Evolutionary conservation across 2,888 invertebrate species (phyloP), one percentile per base, ranked within the genome.

Genomic region (Cerastis rubricosa): DNA sequence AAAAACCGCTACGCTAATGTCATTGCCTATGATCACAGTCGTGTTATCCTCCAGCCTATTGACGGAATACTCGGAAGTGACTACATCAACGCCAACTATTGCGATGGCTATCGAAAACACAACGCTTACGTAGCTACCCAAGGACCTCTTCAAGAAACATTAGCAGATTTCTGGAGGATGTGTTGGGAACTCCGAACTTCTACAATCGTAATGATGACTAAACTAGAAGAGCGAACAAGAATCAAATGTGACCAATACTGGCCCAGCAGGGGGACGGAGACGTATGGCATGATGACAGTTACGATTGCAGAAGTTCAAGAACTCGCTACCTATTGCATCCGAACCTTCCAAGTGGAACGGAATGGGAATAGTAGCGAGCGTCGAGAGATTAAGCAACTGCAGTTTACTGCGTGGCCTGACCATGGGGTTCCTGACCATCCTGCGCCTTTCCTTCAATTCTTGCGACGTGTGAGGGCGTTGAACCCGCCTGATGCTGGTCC

Each of bases 361-460:
- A 97, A 98, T 90, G 98, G 98, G 0, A 88, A 88, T 40, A 98
- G 97, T 87, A 97, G 98, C 66, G 99, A 99, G 92, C 98, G 99
- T 47, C 97, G 99, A 1, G 99, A 99, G 94, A 98, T 99, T 73
- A 99, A 99, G 90, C 99, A 99, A 93, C 97, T 99, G 88, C 99
- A 99, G 95, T 99, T 99, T 93, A 99, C 99, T 0, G 99, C 99
- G 8, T 99, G 99, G 99, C 99, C 99, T 1, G 99, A 99, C 95
- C 99, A 99, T 92, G 99, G 99, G 3, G 99, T 99, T 6, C 99
- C 99, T 4, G 99, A 99, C 94, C 99, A 99, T 95, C 99, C 99
- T 0, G 99, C 99, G 0, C 99, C 99, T 0, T 99, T 99, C 97
- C 97, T 99, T 86, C 99, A 99, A 96, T 99, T 99, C 96, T 97